Conservation (phyloP, 2,797 vertebrate genomes). For the Anguilla marmorata region DNA sequence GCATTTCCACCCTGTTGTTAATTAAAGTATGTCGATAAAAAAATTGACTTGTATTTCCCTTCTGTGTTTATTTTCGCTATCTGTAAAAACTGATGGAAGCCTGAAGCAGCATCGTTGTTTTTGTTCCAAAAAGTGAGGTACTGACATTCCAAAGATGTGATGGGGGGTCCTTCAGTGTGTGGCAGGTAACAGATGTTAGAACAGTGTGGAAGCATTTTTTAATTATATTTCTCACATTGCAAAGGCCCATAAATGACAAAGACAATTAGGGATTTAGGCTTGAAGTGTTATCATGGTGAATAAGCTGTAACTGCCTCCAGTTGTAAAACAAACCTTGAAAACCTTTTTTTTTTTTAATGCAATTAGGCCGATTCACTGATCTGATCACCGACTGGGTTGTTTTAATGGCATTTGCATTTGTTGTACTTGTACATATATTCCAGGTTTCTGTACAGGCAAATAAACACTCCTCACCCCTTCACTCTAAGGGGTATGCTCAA, state of each 20-base stretch:
- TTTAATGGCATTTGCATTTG: background rate
- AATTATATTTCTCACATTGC: conserved; percentile 44
- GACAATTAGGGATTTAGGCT: conserved; percentile 21
- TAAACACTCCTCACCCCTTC: background rate
- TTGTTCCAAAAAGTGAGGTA: background rate
- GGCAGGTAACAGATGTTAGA: conserved; percentile 30
- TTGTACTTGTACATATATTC: background rate
- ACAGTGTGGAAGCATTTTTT: conserved; percentile 42
- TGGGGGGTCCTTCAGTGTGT: background rate
- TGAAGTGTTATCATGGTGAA: background rate
- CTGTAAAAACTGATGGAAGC: background rate
- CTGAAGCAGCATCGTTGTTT: background rate
- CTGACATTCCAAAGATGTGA: background rate
- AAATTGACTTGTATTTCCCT: background rate
- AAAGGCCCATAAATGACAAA: conserved; percentile 26
- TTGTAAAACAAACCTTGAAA: background rate
- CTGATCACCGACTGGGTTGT: background rate
- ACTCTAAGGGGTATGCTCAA: background rate
- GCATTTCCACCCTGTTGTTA: background rate
- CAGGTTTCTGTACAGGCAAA: background rate
- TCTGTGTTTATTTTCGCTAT: background rate
- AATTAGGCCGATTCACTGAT: background rate
- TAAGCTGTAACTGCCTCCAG: background rate
- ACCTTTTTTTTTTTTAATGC: background rate
- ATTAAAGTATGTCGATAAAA: background rate